Base-by-base conservation (phyloP, 2,888 invertebrate genomes). In the Andrena minutula region DNA sequence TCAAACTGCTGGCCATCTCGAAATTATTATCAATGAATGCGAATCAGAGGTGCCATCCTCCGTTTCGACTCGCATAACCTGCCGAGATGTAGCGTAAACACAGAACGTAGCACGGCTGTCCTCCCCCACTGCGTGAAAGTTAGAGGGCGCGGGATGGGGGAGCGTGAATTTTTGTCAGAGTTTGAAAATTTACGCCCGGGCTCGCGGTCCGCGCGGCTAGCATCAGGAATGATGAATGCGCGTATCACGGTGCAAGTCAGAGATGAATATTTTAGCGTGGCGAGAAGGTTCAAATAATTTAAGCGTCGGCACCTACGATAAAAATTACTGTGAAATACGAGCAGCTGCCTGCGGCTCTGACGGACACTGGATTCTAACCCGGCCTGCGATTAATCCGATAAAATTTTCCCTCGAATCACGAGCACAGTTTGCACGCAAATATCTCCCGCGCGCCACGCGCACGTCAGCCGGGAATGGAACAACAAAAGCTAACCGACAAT, bases 151-250 rank as follows among this genome's bases (percentile, higher is more conserved):
- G n/a, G 23, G 30, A 16, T 8, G 28, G 71, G 28, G 68, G 75
- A 65, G 69, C 79, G 83, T 60, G 79, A 83, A 83, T 86, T 83
- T 69, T 79, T 60, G 68, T 32, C 72, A 49, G 70, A 63, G 84
- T 72, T 73, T 66, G 65, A 53, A 78, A 86, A 86, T 86, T 86
- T 83, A 85, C 86, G 75, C 72, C 28, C 49, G 3, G 68, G 28
- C 64, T 26, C 65, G 78, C 72, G 82, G 78, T 79, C 60, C 47
- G 71, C 47, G 72, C 63, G 63, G 77, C 41, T 41, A 63, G 77
- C 80, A 86, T 86, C 86, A n/a, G 78, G 81, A 86, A 86, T 86
- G 86, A 86, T 75, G 83, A 86, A 85, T 75, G 86, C 76, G 72
- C 65, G 76, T 83, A 84, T 86, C 81, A 86, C 58, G 64, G 63